A percentile compares a stretch with the other conserved stretches of the same genome.
Conservation (phyloP, 2,113 vertebrate species). For the Semnornis frantzii region DNA sequence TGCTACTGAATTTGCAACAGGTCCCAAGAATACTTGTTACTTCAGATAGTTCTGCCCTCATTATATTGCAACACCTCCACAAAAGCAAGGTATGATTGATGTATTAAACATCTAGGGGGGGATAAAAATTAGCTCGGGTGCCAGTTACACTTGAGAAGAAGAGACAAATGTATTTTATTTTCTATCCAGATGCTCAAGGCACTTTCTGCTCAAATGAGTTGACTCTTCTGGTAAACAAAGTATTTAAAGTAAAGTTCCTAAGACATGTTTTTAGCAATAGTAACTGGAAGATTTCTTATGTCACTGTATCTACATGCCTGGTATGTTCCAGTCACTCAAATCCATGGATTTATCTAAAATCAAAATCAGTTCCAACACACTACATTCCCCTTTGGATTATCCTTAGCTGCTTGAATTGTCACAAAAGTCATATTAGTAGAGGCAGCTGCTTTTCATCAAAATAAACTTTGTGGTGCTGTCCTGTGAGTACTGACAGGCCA, state of each 20-base stretch:
- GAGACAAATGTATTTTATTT: conserved; percentile 30
- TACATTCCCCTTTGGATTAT: conserved; percentile 45
- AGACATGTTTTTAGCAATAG: neutral
- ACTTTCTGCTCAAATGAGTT: conserved; percentile 1
- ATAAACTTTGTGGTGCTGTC: neutral
- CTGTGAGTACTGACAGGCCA: neutral
- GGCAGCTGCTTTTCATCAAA: conserved; percentile 22
- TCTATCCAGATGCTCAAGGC: neutral
- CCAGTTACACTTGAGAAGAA: conserved; percentile 1
- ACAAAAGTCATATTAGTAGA: conserved; percentile 6
- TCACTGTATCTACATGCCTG: neutral
- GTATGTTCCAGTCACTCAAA: conserved; percentile 7
- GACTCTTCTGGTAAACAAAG: neutral
- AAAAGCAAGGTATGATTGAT: conserved; percentile 14
- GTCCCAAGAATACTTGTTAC: neutral
- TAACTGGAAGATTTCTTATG: neutral
- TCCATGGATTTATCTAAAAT: conserved; percentile 37
- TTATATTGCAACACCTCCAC: neutral
- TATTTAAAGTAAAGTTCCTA: conserved; percentile 18
- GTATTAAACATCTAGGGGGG: neutral
- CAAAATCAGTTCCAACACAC: conserved; percentile 34
- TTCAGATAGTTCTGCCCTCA: neutral
- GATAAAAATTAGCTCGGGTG: neutral
- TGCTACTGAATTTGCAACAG: neutral
- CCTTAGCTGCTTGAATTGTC: conserved; percentile 20